A percentile compares a stretch with the other conserved stretches of the same genome.
These are phyloP conservation scores for Thalassarche chlororhynchos DNA, from an alignment of 2,113 vertebrate genomes.

Conservation along the genomic window DNA sequence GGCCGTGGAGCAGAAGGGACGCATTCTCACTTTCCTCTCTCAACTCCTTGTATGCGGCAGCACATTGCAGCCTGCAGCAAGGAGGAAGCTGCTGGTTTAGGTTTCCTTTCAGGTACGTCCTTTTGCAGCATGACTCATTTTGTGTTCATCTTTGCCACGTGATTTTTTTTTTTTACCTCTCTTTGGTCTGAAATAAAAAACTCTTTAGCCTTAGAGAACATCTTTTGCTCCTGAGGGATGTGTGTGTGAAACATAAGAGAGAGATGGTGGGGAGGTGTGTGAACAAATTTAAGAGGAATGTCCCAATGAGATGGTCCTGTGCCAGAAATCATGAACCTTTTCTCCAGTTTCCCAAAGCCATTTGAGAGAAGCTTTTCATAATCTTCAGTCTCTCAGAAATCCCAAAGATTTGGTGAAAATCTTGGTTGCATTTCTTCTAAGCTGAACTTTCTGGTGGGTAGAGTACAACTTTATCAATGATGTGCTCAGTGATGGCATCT, in stretches of 20 bases:
- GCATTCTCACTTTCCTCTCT: background rate
- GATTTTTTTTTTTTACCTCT: background rate
- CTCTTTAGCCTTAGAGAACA: background rate
- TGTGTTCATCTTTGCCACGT: background rate
- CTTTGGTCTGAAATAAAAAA: background rate
- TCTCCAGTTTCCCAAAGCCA: background rate
- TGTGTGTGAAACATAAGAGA: background rate
- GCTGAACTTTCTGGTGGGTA: background rate
- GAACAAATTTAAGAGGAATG: background rate
- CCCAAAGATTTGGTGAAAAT: background rate
- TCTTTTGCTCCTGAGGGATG: background rate
- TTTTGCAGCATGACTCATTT: background rate
- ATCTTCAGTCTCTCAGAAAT: background rate
- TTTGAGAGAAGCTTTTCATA: background rate
- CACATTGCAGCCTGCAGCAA: background rate
- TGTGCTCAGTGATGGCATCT: background rate
- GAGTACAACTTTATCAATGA: background rate
- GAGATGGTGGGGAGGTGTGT: background rate
- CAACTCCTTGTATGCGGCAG: background rate
- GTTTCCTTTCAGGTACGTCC: background rate
- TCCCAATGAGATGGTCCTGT: background rate
- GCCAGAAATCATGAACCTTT: background rate
- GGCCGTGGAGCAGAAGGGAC: background rate
- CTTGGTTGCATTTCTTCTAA: background rate
- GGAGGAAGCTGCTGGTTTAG: background rate